Conservation (phyloP, 2,113 vertebrate genomes). For the Heteronetta atricapilla region DNA sequence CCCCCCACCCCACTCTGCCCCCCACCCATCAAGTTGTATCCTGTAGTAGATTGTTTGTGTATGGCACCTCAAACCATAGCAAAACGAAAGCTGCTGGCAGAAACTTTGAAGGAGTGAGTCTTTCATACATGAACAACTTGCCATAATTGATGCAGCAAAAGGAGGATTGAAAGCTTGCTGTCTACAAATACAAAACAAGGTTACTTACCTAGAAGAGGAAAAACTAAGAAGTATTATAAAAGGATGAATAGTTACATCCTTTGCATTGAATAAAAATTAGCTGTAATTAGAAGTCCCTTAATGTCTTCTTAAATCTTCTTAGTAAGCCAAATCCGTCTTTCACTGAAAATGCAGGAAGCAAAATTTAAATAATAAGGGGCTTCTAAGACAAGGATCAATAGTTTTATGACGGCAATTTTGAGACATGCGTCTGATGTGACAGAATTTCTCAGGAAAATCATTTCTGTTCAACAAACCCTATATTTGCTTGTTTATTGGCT, state of each 20-base stretch:
- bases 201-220: background rate
- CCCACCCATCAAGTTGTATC: background rate
- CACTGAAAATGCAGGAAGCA: background rate
- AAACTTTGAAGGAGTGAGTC: background rate
- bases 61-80: background rate
- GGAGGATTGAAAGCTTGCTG: background rate
- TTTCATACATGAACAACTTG: background rate
- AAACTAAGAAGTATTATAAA: background rate
- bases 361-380: background rate
- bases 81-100: background rate
- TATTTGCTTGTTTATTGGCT: background rate
- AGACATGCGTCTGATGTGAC: background rate
- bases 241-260: background rate
- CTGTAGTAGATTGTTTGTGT: background rate
- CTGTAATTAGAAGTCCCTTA: background rate
- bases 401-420: slow-evolving; percentile 6
- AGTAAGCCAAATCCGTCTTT: background rate
- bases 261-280: background rate
- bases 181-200: background rate
- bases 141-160: background rate
- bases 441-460: background rate
- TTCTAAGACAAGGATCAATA: background rate
- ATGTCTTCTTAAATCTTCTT: background rate
- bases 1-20: too few species aligned
- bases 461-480: background rate